These are phyloP conservation scores for Microdon myrmicae DNA, from an alignment of 2,888 invertebrate genomes.

Conservation along the genomic window DNA sequence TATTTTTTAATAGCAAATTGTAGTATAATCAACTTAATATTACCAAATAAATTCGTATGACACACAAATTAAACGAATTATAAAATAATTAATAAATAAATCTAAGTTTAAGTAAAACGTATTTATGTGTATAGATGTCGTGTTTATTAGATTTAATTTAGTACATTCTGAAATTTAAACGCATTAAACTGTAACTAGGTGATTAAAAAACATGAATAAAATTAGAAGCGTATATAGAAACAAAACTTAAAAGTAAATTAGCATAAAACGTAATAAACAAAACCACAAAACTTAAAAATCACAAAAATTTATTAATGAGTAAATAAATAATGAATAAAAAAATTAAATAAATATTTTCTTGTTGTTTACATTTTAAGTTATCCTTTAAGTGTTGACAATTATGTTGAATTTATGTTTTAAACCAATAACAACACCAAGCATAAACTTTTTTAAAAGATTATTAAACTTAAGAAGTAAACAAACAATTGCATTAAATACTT, in stretches of 20 bases:
- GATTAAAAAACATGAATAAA: conserved; percentile 4
- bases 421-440: too few species aligned
- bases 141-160: conserved; percentile 33
- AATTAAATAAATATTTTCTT: conserved; percentile 33
- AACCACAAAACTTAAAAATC: conserved; percentile 22
- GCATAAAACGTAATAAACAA: conserved; percentile 22
- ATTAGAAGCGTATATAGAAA: conserved; percentile 24
- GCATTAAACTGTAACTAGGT: too few species aligned
- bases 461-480: too few species aligned
- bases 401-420: conserved; percentile 49
- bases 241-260: conserved; percentile 20
- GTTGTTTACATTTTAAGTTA: conserved; percentile 45
- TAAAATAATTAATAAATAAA: conserved; percentile 5
- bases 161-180: conserved; percentile 27
- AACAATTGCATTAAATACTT: too few species aligned
- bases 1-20: too few species aligned
- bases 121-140: conserved; percentile 38
- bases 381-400: conserved; percentile 49
- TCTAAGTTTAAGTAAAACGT: conserved; percentile 12
- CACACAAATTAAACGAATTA: too few species aligned
- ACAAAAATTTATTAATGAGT: too few species aligned
- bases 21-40: too few species aligned
- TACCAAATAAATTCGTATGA: too few species aligned
- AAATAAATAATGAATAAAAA: conserved; percentile 21
- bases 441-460: too few species aligned